Evolutionary conservation across 2,113 vertebrate species (phyloP), one percentile per base, ranked within the genome.

Genomic region (Clarias batrachus): DNA sequence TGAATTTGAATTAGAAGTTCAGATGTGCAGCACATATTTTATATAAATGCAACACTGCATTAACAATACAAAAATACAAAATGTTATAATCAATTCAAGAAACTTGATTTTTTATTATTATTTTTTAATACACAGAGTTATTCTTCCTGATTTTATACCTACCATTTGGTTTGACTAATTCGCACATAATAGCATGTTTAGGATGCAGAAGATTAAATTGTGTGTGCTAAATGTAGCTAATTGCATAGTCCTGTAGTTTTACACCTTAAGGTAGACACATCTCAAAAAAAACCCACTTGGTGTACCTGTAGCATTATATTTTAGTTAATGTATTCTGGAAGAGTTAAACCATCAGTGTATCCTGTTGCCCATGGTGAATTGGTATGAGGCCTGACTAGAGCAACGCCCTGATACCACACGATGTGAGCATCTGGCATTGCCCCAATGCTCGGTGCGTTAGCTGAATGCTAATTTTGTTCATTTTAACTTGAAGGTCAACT

Each of bases 401-500:
- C 56, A 62, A 84, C 62, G 70, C 56, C 30, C 19, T 74, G 60
- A 60, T 84, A 48, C 33, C 17, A 60, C 83, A 84, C 48, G 57
- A 41, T 84, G 16, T 12, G 1, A 78, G 16, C n/a, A 65, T 16
- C 60, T 68, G 73, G n/a, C 59, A 25, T 37, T 66, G 27, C 74
- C 79, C n/a, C 19, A 77, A 30, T 66, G 41, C 19, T 85, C 17
- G 5, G 16, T 30, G 41, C 59, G 21, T 54, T 77, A 65, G 41
- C 59, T 23, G 76, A 63, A 85, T 56, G 3, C 9, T 79, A 8
- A 66, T 85, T 78, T 66, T 19, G 13, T 11, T 62, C 12, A 41
- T 73, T 81, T 71, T 73, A 48, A 27, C 65, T 71, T 80, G 23
- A 80, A 80, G 84, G 76, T 68, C 27, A 37, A 63, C 41, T 30